Evolutionary conservation across 2,797 vertebrate genomes (phyloP), one percentile per base, ranked within the genome.

Genomic region (Clamator glandarius): DNA sequence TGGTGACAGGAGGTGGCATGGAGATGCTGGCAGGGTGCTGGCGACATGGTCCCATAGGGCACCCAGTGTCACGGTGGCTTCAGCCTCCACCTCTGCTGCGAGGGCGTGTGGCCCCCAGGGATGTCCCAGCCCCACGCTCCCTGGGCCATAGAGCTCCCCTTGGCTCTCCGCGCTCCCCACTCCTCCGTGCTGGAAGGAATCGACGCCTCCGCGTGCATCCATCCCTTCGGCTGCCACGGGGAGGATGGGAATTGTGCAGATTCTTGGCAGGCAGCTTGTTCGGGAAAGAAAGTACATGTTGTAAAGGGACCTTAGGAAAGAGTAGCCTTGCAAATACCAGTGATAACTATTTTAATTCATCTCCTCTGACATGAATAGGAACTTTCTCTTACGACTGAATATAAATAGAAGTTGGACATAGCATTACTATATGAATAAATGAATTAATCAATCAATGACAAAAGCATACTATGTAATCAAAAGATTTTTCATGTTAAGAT

Each of bases 401-500:
- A 97, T 96, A 97, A 98, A 97, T 96, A 97, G 94, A 94, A 96
- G 92, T 72, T 84, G 96, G 97, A 96, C 85, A 82, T 92, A 88
- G 72, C 90, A 91, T 97, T 97, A 96, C 95, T 97, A 94, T 87
- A 97, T 96, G 97, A 97, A 97, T 98, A 97, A 98, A 96, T 97
- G 97, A 97, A 97, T 97, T 97, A 97, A 97, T 98, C 97, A 96
- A 98, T 98, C 97, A 98, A 95, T 97, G 97, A 97, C 97, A 97
- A 94, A 97, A 95, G 21, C 92, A 81, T 91, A 93, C 97, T 96
- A 87, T 96, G 94, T 97, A 98, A 98, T 98, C 97, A 97, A 98
- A 98, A 97, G 94, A 97, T 97, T 98, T 98, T 98, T 97, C 96
- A 96, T 96, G 97, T 97, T 97, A 96, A 98, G 98, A 98, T 97